Percentiles rank a stretch among this genome's conserved stretches.
These are phyloP conservation scores for Carpatolechia fugitivella DNA, from an alignment of 2,888 invertebrate genomes.

Conservation along the genomic window DNA sequence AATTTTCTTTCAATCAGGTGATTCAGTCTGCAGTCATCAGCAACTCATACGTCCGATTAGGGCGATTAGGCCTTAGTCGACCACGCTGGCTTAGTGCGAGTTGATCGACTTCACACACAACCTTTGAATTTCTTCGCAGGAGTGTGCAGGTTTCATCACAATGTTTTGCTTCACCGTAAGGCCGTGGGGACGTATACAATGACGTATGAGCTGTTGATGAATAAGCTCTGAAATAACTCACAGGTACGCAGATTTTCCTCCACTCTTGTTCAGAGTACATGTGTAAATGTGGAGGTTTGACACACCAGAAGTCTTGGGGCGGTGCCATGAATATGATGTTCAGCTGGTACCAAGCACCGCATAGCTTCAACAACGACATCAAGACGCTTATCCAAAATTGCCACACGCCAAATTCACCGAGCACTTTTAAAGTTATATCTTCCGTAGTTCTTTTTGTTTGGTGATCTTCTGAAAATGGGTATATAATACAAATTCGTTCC, in stretches of 20 bases:
- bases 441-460: neutral
- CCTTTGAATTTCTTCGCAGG: too few species aligned
- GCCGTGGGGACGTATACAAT: too few species aligned
- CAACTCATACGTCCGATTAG: too few species aligned
- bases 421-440: constrained; percentile 54
- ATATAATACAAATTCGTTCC: neutral
- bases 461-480: neutral
- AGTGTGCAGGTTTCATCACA: too few species aligned
- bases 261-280: constrained; percentile 58
- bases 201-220: too few species aligned
- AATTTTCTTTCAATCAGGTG: too few species aligned
- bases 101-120: too few species aligned
- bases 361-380: constrained; percentile 79
- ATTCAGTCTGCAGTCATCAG: too few species aligned
- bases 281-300: constrained; percentile 46
- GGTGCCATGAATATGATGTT: constrained; percentile 82
- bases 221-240: constrained; percentile 45
- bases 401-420: constrained; percentile 81
- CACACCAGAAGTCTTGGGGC: constrained; percentile 80
- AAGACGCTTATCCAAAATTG: constrained; percentile 73
- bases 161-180: neutral
- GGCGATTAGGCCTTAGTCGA: too few species aligned
- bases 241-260: constrained; percentile 61
- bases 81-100: too few species aligned
- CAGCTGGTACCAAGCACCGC: constrained; percentile 81